Evolutionary conservation across 2,888 invertebrate species (phyloP).

Genomic region (Tipula confusa): DNA sequence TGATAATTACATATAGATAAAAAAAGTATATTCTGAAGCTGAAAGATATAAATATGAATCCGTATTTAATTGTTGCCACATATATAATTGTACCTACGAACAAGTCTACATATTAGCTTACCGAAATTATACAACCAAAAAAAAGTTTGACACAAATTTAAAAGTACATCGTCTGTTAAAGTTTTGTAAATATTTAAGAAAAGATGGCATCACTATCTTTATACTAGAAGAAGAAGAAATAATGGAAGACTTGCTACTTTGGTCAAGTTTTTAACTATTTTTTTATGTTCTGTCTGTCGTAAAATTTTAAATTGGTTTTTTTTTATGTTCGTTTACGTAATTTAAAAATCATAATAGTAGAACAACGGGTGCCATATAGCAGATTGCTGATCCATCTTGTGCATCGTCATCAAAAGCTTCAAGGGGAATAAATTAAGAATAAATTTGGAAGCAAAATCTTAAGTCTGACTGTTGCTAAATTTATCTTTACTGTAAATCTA

Average conservation of each 20-base stretch:
- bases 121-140: neutral
- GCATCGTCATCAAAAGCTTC: no score
- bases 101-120: no score
- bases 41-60: neutral
- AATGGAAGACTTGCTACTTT: neutral
- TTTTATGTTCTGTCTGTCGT: neutral
- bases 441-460: no score
- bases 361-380: no score
- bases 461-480: no score
- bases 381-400: no score
- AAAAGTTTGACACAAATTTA: neutral
- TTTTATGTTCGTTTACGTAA: neutral
- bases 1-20: neutral
- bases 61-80: neutral
- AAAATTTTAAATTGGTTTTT: neutral
- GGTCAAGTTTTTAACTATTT: neutral
- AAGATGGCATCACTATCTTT: neutral
- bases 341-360: no score
- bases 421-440: no score
- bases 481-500: no score
- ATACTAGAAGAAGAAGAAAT: neutral
- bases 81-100: no score
- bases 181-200: neutral
- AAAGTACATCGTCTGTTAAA: neutral
- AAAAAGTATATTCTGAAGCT: no score